These are phyloP conservation scores for Lycaon pictus DNA, from an alignment of 2,113 vertebrate species.

Conservation along the genomic window DNA sequence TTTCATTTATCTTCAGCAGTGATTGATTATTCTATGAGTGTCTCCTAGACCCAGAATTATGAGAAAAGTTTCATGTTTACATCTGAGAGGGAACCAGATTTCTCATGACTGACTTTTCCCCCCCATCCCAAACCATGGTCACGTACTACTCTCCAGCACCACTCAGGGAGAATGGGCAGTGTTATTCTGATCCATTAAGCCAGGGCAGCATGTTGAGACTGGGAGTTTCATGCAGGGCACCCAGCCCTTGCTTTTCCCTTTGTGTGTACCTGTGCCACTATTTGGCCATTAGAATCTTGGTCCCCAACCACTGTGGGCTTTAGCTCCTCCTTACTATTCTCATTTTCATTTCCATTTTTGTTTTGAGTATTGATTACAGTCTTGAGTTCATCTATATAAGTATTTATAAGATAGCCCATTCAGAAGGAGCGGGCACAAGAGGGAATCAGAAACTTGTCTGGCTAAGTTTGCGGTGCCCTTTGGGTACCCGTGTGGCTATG, in stretches of 20 bases:
- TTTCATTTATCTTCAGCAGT: not conserved
- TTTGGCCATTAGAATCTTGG: not conserved
- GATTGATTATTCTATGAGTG: not conserved
- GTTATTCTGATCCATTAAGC: not conserved
- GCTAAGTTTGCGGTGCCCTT: not conserved
- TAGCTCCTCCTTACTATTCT: not conserved
- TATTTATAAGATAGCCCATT: not conserved
- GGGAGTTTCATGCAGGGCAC: not conserved
- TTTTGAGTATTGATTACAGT: not conserved
- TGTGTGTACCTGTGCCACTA: no score
- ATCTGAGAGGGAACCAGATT: not conserved
- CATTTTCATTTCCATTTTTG: not conserved
- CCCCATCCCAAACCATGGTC: not conserved
- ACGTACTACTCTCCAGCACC: not conserved
- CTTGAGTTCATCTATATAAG: not conserved
- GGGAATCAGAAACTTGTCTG: not conserved
- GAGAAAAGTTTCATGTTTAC: not conserved
- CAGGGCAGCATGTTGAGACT: not conserved
- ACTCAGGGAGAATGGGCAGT: not conserved
- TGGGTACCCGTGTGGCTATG: not conserved
- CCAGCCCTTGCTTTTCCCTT: not conserved
- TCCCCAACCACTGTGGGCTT: not conserved
- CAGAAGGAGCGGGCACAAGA: not conserved
- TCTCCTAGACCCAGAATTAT: not conserved
- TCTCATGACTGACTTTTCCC: not conserved